Evolutionary conservation across 2,797 vertebrate genomes (phyloP).

Genomic region (Danionella dracula): DNA sequence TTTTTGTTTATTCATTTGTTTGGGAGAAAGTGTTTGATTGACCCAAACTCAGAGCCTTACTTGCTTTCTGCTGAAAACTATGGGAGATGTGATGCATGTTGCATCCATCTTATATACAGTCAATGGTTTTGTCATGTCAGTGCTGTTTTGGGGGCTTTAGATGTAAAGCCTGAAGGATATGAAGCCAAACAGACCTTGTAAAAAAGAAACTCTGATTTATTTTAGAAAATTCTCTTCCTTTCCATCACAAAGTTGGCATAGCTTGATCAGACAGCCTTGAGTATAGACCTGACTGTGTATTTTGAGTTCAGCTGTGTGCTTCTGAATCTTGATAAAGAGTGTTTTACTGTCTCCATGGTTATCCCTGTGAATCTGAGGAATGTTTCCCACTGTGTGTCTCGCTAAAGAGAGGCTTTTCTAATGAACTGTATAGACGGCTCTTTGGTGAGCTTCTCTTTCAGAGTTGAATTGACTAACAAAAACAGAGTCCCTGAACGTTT

Average conservation of each 20-base stretch:
- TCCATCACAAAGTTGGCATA: neutral
- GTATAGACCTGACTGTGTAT: neutral
- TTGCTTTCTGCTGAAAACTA: no score
- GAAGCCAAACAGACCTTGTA: no score
- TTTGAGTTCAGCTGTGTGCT: neutral
- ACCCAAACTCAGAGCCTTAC: no score
- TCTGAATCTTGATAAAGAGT: neutral
- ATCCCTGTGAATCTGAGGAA: conserved; percentile 11
- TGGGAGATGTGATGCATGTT: no score
- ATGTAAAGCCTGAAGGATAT: no score
- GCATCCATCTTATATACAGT: no score
- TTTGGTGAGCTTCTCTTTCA: neutral
- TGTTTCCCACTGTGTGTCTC: neutral
- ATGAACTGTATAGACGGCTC: neutral
- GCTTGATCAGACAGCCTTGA: neutral
- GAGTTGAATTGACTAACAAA: neutral
- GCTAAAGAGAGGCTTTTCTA: conserved; percentile 1
- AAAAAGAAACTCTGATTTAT: no score
- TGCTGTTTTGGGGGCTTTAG: no score
- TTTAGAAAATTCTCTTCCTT: no score
- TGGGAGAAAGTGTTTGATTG: no score
- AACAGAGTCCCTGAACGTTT: neutral
- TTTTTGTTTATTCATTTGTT: no score
- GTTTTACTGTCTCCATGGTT: neutral
- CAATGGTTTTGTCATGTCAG: no score